These are phyloP conservation scores for Brienomyrus brachyistius DNA, from an alignment of 2,113 vertebrate species.

Conservation along the genomic window DNA sequence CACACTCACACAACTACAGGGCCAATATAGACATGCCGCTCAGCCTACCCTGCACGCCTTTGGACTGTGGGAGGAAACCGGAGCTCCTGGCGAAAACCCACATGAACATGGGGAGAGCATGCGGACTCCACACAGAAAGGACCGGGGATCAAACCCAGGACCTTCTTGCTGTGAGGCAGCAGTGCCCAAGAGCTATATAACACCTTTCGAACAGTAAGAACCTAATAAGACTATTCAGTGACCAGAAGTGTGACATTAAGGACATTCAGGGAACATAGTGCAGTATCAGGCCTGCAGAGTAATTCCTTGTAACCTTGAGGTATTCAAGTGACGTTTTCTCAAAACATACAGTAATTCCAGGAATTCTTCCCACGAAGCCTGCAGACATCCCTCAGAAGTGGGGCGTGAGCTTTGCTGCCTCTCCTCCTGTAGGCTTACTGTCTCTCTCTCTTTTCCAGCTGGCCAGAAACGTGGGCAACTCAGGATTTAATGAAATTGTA, in stretches of 20 bases:
- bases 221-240: neutral
- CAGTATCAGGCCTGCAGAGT: neutral
- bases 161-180: too few relatives aligned
- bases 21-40: too few relatives aligned
- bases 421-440: neutral
- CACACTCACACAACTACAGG: too few relatives aligned
- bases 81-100: too few relatives aligned
- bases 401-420: neutral
- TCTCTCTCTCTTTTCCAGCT: constrained; percentile 40
- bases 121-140: too few relatives aligned
- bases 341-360: neutral
- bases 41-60: too few relatives aligned
- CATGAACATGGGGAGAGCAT: too few relatives aligned
- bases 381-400: neutral
- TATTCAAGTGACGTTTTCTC: neutral
- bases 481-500: constrained; percentile 57
- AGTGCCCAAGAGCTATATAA: neutral
- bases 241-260: neutral
- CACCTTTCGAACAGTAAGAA: neutral
- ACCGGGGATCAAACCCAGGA: too few relatives aligned
- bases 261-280: neutral
- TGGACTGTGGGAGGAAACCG: too few relatives aligned
- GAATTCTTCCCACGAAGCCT: neutral
- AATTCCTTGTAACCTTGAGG: neutral
- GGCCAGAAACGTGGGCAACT: constrained; percentile 58